Percentiles rank a stretch among this genome's conserved stretches.
Conservation (phyloP, 2,113 vertebrate species). For the Ranitomeya imitator region DNA sequence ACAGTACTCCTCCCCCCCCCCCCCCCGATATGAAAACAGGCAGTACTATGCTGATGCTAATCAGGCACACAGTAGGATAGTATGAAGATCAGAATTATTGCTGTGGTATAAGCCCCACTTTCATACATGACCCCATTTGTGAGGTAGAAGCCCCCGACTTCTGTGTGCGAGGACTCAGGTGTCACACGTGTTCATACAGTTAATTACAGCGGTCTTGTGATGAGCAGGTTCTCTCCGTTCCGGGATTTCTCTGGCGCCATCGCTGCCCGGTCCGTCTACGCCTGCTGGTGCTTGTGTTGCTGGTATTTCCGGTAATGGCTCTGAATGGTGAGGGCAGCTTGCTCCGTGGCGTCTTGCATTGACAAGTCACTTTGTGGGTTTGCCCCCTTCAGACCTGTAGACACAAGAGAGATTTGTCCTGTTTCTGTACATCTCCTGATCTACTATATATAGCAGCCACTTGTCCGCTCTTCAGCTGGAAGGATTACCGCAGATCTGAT, state of each 20-base stretch:
- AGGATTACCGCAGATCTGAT: conserved; percentile 37
- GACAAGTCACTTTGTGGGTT: conserved; percentile 37
- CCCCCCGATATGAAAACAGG: no score
- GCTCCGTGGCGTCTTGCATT: conserved; percentile 64
- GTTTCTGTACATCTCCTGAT: not conserved
- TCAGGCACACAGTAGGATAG: not conserved
- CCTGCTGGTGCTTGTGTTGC: conserved; percentile 78
- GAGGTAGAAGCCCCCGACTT: conserved; percentile 18
- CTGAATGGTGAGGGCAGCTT: conserved; percentile 82
- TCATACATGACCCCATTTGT: not conserved
- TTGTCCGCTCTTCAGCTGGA: conserved; percentile 21
- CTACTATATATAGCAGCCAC: conserved; percentile 31
- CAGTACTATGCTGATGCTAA: not conserved
- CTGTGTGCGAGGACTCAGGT: not conserved
- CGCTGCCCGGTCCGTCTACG: conserved; percentile 56
- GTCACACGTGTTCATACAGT: not conserved
- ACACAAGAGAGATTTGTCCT: not conserved
- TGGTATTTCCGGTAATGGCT: conserved; percentile 82
- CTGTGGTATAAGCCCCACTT: not conserved
- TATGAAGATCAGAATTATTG: not conserved
- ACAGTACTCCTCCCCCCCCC: no score
- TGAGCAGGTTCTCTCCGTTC: not conserved
- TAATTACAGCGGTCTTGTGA: not conserved
- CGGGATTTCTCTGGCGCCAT: not conserved
- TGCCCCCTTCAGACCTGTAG: not conserved